phyloP scores from a whole-genome alignment of 2,888 invertebrate genomes.

The Sepiola atlantica region DNA sequence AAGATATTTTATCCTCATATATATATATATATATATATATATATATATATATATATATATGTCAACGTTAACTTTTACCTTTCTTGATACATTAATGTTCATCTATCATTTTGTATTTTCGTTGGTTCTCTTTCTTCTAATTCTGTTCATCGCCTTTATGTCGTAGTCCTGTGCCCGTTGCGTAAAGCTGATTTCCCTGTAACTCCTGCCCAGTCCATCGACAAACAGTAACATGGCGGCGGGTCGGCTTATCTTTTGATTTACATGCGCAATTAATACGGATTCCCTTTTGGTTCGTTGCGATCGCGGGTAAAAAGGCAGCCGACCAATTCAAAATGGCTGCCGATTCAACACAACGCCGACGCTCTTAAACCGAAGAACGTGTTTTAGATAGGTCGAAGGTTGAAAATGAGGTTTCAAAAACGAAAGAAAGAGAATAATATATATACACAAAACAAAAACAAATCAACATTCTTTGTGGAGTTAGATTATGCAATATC shows the following conservation, averaged over 20 bases:
- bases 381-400: background rate
- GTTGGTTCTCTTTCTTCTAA: background rate
- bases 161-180: background rate
- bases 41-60: too few relatives aligned
- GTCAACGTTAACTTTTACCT: too few relatives aligned
- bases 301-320: background rate
- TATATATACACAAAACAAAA: too few relatives aligned
- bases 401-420: background rate
- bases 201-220: background rate
- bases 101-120: background rate
- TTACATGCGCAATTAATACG: background rate
- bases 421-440: background rate
- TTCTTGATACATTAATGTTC: too few relatives aligned
- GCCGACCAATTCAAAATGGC: background rate
- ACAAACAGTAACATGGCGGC: background rate
- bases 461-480: background rate
- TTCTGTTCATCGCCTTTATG: background rate
- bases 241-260: background rate
- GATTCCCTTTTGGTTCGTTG: background rate
- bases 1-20: too few relatives aligned
- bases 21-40: too few relatives aligned
- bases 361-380: background rate
- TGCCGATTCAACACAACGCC: background rate
- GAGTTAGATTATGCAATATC: background rate
- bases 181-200: background rate